Evolutionary conservation across 1,140 invertebrate species (phyloP), one percentile per base, ranked within the genome.

Genomic region (Charaxes varanes): DNA sequence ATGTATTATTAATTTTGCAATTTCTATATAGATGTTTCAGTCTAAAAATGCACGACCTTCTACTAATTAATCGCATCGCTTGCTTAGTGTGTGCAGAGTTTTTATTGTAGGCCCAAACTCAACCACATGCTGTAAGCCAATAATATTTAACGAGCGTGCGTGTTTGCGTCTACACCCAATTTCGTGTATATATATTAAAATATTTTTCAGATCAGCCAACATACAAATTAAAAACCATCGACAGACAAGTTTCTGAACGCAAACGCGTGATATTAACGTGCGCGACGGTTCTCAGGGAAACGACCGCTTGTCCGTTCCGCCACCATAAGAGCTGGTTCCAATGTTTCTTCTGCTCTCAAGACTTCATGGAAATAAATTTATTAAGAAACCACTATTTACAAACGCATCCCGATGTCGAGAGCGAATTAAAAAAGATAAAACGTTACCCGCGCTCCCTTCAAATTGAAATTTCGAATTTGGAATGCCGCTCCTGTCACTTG

Each of bases 281-380:
- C 24, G 47, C 49, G 0, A 62, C 41, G 2, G 62, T 81, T 2
- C 49, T 81, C 0, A 54, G 41, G 32, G 46, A 69, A 23, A 77
- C 77, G 2, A 78, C 69, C 0, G 77, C 77, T 0, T 81, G 73
- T 24, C 77, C 72, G 0, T 81, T 81, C 47, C 51, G 73, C 10
- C 74, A 81, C 27, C 68, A 74, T 52, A 77, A 69, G 16, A 81
- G 77, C 51, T 79, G 74, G 73, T 81, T 81, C 45, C 65, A 62
- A 49, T 81, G 77, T 19, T 79, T 81, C 43, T 81, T 68, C 43
- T 81, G 77, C 35, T 34, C 42, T 2, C 34, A 74, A 56, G 70
- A 72, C 15, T 81, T 78, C 22, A 74, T 77, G 57, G 60, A 77
- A 26, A 62, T 81, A 8, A 58, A 61, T 16, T 37, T 49, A 5